Base-by-base conservation (phyloP, 2,797 vertebrate species). In the Aselliscus stoliczkanus region DNA sequence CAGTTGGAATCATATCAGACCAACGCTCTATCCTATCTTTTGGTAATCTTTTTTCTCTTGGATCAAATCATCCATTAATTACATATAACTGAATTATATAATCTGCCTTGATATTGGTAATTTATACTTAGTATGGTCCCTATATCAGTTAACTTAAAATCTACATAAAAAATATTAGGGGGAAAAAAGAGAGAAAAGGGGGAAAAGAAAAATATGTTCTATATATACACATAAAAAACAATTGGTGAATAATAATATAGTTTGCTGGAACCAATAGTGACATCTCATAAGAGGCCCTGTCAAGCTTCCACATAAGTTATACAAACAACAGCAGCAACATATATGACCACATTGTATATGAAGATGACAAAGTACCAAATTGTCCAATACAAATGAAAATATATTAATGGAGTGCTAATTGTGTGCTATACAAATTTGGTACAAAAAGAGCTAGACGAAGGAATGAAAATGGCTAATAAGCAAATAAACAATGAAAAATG, bases 371-470 rank as follows among this genome's bases (percentile, higher is more conserved):
- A 67, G 25, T 42, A 13, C 54, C 21, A 23, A 23, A 56, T 76
- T 70, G n/a, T 27, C 75, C 20, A 77, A 21, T 93, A 89, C 37
- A 88, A 83, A 77, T 88, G 76, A 70, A 86, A 92, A 77, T 84
- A 3, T 44, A 47, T 82, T 10, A 52, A 52, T 83, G 29, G 47
- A 73, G 15, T 85, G 7, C 47, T 80, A 50, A 56, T 52, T 75
- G 14, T 80, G 23, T 80, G 42, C 47, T 73, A 9, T 37, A 25
- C n/a, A 67, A 42, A 58, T 75, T n/a, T 77, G 12, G 58, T 93
- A n/a, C 39, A 80, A 37, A 47, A 86, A 75, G 27, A 60, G 25
- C 39, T 65, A 34, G 17, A 89, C 54, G 25, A 67, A 69, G 77
- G 52, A 60, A 67, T 88, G 52, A 70, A 76, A 88, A 83, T 47